Percentiles rank a stretch among this genome's conserved stretches.
phyloP scores from a whole-genome alignment of 2,797 vertebrate species.

The Pangasius larnaudii region DNA sequence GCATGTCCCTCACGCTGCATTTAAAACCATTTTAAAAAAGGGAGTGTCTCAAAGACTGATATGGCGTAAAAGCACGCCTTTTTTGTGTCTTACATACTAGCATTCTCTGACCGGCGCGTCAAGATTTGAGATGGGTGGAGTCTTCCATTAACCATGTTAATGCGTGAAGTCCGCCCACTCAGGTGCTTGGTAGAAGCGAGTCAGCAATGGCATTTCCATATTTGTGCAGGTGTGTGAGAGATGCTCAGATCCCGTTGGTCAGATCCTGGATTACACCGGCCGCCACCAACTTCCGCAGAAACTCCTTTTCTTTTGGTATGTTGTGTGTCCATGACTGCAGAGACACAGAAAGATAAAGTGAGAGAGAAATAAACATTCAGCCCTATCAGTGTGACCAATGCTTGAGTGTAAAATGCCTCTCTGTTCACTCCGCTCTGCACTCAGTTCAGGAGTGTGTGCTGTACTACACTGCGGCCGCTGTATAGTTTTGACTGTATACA shows the following conservation, averaged over 20 bases:
- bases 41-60: background rate
- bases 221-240: background rate
- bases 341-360: background rate
- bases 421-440: background rate
- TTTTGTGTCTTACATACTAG: background rate
- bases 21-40: background rate
- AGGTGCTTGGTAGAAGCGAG: background rate
- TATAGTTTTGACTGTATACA: slow-evolving; percentile 24
- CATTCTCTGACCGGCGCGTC: background rate
- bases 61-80: background rate
- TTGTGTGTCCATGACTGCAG: slow-evolving; percentile 93
- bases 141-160: background rate
- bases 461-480: background rate
- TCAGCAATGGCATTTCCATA: background rate
- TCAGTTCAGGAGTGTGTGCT: background rate
- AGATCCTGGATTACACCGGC: slow-evolving; percentile 86
- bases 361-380: slow-evolving; percentile 2
- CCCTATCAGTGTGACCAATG: background rate
- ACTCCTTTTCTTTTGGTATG: slow-evolving; percentile 89
- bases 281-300: slow-evolving; percentile 87
- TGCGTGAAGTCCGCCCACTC: background rate
- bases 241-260: slow-evolving; percentile 83
- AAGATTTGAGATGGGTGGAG: background rate
- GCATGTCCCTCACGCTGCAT: background rate
- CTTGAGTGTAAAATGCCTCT: background rate